phyloP scores from a whole-genome alignment of 1,140 invertebrate genomes.

The Heliconius congener region DNA sequence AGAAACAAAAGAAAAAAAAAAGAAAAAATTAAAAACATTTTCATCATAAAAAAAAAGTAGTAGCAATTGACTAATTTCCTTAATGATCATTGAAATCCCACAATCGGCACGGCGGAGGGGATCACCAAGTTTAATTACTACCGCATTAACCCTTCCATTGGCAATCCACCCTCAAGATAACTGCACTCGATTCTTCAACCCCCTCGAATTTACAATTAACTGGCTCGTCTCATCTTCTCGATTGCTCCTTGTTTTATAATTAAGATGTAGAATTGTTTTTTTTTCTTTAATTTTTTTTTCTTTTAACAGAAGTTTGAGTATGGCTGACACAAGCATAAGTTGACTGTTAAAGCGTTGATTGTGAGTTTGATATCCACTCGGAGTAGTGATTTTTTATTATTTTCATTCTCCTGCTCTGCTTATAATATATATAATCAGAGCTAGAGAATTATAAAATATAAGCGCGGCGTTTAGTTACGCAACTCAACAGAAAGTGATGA shows the following conservation, averaged over 20 bases:
- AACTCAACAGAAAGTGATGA: too few species aligned
- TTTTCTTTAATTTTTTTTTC: not conserved
- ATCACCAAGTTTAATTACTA: constrained; percentile 58
- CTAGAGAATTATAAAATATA: too few species aligned
- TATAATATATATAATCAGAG: too few species aligned
- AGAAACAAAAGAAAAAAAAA: too few species aligned
- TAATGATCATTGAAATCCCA: constrained; percentile 12
- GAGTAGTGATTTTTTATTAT: too few species aligned
- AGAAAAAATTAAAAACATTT: too few species aligned
- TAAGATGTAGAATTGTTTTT: not conserved
- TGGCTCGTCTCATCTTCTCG: constrained; percentile 2
- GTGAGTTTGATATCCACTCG: too few species aligned
- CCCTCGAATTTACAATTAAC: constrained; percentile 12
- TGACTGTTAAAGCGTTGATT: too few species aligned
- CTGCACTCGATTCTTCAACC: constrained; percentile 53
- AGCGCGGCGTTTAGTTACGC: too few species aligned
- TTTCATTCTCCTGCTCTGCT: too few species aligned
- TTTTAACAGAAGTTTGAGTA: not conserved
- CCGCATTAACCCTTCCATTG: constrained; percentile 55
- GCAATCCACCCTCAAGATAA: constrained; percentile 52
- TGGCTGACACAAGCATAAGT: too few species aligned
- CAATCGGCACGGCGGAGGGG: constrained; percentile 29
- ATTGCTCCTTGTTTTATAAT: constrained; percentile 15
- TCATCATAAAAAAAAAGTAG: not conserved
- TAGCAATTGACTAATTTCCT: constrained; percentile 7